Conservation (phyloP, 64 coral and sea anemone species). For the Montipora sp. region DNA sequence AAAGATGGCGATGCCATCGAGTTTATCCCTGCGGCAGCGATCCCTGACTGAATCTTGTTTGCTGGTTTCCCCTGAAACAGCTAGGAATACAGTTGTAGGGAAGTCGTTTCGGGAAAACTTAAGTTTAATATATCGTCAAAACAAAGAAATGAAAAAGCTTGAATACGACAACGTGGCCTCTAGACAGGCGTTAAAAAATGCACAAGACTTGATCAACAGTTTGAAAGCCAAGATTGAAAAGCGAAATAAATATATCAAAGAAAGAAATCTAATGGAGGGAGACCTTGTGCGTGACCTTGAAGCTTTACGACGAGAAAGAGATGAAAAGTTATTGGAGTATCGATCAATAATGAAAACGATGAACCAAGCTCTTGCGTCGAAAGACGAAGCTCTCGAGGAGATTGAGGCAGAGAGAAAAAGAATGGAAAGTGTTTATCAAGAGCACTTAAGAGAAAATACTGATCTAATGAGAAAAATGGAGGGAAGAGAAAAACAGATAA, state of each 20-base stretch:
- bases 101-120: constrained; percentile 26
- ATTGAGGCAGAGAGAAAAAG: constrained; percentile 12
- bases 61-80: background rate
- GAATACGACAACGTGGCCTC: constrained; percentile 38
- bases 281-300: constrained; percentile 16
- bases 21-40: background rate
- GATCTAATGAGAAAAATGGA: constrained; percentile 53
- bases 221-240: constrained; percentile 34
- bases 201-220: constrained; percentile 3
- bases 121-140: constrained; percentile 40
- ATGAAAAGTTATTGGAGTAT: constrained; percentile 36
- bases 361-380: constrained; percentile 10
- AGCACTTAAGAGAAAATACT: constrained; percentile 24
- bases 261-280: constrained; percentile 27
- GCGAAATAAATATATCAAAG: constrained; percentile 30
- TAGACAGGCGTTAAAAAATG: background rate
- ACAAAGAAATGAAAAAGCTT: constrained; percentile 29
- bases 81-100: background rate
- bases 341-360: constrained; percentile 19
- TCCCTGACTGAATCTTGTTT: constrained; percentile 1
- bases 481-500: constrained; percentile 28
- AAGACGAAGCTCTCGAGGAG: constrained; percentile 18
- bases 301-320: constrained; percentile 17
- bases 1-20: background rate
- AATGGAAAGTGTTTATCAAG: constrained; percentile 12